These are phyloP conservation scores for Malurus melanocephalus DNA, from an alignment of 2,113 vertebrate species.

Conservation along the genomic window DNA sequence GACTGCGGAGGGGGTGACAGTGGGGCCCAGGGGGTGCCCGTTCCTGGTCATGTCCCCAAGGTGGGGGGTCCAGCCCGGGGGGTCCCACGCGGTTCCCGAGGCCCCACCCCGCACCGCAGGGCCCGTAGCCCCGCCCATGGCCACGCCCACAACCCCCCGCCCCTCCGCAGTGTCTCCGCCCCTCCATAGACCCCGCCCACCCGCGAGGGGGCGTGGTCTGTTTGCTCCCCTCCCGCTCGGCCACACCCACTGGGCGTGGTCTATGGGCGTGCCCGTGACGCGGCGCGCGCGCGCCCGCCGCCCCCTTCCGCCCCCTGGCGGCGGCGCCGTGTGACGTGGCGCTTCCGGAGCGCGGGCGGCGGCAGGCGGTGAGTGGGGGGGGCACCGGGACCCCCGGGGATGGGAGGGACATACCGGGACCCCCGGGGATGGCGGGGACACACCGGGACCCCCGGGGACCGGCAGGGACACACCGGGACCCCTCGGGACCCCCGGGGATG, in stretches of 20 bases:
- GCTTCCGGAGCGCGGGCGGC: neutral
- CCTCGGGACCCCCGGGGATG: too few relatives aligned
- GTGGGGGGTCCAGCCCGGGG: neutral
- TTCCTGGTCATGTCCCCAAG: too few relatives aligned
- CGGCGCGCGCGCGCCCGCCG: neutral
- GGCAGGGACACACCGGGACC: too few relatives aligned
- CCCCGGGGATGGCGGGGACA: neutral
- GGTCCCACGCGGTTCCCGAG: neutral
- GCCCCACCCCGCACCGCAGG: neutral
- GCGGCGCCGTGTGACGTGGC: too few relatives aligned
- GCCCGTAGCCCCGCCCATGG: too few relatives aligned
- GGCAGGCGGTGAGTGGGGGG: neutral
- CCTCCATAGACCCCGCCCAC: neutral
- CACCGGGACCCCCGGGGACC: too few relatives aligned
- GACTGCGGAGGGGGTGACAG: neutral
- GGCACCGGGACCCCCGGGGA: neutral
- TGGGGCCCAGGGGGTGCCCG: too few relatives aligned
- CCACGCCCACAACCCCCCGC: neutral
- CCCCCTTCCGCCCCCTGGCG: too few relatives aligned
- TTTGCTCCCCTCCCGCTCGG: fast-evolving
- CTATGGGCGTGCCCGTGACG: neutral
- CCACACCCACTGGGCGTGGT: neutral
- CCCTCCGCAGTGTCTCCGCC: neutral
- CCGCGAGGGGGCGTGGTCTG: fast-evolving
- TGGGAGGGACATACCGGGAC: neutral